Conservation (phyloP, 2,888 invertebrate species). For the Zaprionus obscuricornis region DNA sequence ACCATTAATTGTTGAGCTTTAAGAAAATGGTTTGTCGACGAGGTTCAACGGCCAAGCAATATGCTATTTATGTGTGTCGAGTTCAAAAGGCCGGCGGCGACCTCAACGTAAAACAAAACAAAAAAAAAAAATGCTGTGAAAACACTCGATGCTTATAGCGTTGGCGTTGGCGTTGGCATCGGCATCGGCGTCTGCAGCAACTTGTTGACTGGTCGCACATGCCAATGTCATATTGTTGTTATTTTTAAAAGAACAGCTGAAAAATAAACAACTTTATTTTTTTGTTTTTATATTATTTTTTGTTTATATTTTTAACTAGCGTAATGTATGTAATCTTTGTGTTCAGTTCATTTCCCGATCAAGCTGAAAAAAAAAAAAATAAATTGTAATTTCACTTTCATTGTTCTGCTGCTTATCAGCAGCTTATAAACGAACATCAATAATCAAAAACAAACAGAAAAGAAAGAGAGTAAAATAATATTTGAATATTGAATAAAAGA, state of each 20-base stretch:
- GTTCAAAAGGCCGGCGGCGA: conserved; percentile 48
- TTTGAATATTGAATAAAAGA: conserved; percentile 2
- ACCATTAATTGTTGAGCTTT: conserved; percentile 7
- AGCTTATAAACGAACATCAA: conserved; percentile 1
- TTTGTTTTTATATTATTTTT: not conserved
- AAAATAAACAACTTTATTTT: not conserved
- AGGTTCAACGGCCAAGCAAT: conserved; percentile 42
- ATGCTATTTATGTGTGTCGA: conserved; percentile 39
- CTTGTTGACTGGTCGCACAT: conserved; percentile 34
- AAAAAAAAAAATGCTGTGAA: conserved; percentile 25
- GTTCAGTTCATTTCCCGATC: no score
- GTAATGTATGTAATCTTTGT: not conserved
- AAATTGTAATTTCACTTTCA: conserved; percentile 34
- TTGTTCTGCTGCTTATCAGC: conserved; percentile 39
- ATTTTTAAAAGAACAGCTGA: conserved; percentile 29
- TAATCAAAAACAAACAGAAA: not conserved
- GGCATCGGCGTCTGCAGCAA: no score
- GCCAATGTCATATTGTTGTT: conserved; percentile 47
- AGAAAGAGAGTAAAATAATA: not conserved
- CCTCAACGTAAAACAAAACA: no score
- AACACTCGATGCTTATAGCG: conserved; percentile 30
- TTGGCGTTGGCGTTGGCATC: no score
- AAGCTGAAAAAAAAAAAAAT: not conserved
- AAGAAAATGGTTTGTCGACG: conserved; percentile 11
- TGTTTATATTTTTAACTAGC: not conserved